Percentiles rank a stretch among this genome's conserved stretches.
These are phyloP conservation scores for Ceyx cyanopectus DNA, from an alignment of 2,113 vertebrate species.

Conservation along the genomic window DNA sequence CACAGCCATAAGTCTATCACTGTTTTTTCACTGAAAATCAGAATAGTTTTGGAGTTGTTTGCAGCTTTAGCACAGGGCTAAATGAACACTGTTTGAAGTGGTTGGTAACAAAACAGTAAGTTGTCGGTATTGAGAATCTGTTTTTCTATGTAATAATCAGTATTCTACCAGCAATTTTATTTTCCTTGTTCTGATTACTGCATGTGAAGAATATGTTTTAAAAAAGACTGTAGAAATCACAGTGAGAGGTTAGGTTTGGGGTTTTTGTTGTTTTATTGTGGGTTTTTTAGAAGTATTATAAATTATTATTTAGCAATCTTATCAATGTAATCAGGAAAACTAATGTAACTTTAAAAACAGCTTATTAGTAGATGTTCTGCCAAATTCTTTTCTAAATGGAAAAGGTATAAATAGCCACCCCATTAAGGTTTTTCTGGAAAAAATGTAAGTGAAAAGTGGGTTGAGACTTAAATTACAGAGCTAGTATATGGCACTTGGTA, in stretches of 20 bases:
- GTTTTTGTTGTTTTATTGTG: no score
- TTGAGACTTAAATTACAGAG: background rate
- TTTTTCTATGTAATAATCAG: background rate
- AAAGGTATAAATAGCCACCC: background rate
- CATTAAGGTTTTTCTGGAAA: background rate
- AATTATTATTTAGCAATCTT: background rate
- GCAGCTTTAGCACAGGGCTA: constrained; percentile 4
- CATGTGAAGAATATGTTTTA: background rate
- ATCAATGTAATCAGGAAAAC: background rate
- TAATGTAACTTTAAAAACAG: background rate
- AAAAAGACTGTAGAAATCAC: background rate
- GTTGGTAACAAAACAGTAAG: background rate
- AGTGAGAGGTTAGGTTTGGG: no score
- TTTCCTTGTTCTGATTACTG: background rate
- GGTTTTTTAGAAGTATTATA: background rate
- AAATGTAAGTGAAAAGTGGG: background rate
- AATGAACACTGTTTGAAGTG: background rate
- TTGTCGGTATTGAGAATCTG: background rate
- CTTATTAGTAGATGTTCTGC: background rate
- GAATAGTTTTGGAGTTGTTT: background rate
- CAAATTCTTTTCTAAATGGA: background rate
- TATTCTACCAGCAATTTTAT: background rate
- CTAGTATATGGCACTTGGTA: background rate
- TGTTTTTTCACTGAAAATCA: constrained; percentile 23
- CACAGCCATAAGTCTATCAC: background rate